A percentile compares a stretch with the other conserved stretches of the same genome.
Evolutionary conservation across 2,888 invertebrate genomes (phyloP).

Genomic region (Eupithecia exiguata): DNA sequence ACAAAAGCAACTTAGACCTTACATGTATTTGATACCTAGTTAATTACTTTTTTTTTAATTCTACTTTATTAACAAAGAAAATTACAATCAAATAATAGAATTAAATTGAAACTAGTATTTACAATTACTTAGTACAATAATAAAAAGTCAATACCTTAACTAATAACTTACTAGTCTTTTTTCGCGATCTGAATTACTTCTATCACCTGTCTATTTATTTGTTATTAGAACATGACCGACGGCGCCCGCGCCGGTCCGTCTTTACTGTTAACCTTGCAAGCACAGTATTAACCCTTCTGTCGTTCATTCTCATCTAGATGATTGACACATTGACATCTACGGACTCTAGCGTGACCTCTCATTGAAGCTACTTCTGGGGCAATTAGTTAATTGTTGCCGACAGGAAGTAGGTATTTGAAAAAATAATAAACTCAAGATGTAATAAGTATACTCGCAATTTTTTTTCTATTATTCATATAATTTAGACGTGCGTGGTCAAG

Average conservation of each 20-base stretch:
- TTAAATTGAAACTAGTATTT: too few relatives aligned
- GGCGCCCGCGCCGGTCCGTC: conserved; percentile 14
- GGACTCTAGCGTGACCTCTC: not conserved
- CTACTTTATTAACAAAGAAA: too few relatives aligned
- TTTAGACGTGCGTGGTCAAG: not conserved
- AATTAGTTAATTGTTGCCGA: not conserved
- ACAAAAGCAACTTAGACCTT: not conserved
- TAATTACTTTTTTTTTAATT: too few relatives aligned
- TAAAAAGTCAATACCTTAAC: not conserved
- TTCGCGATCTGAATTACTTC: not conserved
- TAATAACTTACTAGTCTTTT: too few relatives aligned
- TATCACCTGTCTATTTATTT: not conserved
- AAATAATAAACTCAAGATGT: not conserved
- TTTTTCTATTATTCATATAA: too few relatives aligned
- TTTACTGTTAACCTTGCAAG: conserved; percentile 18
- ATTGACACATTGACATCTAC: conserved; percentile 14
- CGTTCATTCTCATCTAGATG: conserved; percentile 28
- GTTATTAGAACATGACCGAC: not conserved
- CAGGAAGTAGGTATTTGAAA: not conserved
- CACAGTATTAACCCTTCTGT: conserved; percentile 18
- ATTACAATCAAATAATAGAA: too few relatives aligned
- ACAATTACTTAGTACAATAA: not conserved
- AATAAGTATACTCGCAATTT: not conserved
- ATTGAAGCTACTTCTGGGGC: not conserved
- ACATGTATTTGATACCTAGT: not conserved